phyloP scores from a whole-genome alignment of 2,113 vertebrate genomes.

The Stigmatopora nigra region DNA sequence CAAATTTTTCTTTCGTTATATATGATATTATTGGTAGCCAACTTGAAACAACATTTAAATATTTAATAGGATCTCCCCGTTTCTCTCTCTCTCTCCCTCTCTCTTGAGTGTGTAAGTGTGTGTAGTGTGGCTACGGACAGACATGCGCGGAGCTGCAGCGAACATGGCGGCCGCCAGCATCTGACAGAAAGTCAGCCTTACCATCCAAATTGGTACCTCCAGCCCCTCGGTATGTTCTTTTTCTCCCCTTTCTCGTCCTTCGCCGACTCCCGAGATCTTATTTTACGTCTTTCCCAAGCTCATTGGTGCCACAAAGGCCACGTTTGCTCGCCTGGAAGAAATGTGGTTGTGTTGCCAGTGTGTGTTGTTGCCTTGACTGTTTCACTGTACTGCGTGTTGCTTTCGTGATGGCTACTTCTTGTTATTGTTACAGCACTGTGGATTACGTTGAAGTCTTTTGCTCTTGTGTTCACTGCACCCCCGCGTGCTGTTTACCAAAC shows the following conservation, averaged over 20 bases:
- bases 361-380: constrained; percentile 3
- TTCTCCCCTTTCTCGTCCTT: constrained; percentile 7
- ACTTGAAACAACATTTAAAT: constrained; percentile 5
- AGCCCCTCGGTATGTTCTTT: constrained; percentile 56
- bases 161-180: constrained; percentile 72
- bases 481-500: constrained; percentile 6
- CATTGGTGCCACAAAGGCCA: background rate
- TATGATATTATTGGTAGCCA: constrained; percentile 27
- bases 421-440: constrained; percentile 9
- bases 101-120: background rate
- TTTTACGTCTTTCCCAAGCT: background rate
- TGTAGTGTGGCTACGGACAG: constrained; percentile 23
- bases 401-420: background rate
- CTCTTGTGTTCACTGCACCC: constrained; percentile 17
- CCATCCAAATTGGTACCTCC: constrained; percentile 42
- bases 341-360: constrained; percentile 18
- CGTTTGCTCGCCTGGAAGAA: background rate
- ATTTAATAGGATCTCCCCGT: constrained; percentile 17
- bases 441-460: background rate
- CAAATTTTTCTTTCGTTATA: constrained; percentile 31
- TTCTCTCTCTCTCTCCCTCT: background rate
- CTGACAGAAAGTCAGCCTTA: constrained; percentile 62
- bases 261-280: background rate
- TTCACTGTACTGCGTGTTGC: constrained; percentile 14
- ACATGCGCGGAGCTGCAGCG: constrained; percentile 72